phyloP scores from a whole-genome alignment of 2,888 invertebrate species.

The Drosophila lacicola region DNA sequence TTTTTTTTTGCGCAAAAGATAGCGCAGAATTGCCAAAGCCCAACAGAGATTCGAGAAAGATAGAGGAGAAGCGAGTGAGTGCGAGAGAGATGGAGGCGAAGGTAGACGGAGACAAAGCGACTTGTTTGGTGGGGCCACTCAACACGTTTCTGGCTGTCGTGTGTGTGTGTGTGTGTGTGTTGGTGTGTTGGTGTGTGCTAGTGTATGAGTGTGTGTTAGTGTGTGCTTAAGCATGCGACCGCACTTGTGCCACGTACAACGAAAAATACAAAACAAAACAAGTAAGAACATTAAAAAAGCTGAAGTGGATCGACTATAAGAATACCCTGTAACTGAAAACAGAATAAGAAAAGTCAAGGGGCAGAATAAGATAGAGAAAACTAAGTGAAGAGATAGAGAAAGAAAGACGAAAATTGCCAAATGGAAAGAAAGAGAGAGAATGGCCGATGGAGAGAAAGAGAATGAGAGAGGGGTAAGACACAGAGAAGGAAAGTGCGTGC shows the following conservation, averaged over 20 bases:
- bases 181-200: slow-evolving; percentile 25
- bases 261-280: slow-evolving; percentile 54
- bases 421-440: not conserved
- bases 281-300: slow-evolving; percentile 38
- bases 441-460: too few relatives aligned
- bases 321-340: slow-evolving; percentile 37
- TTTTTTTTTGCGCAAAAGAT: slow-evolving; percentile 29
- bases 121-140: slow-evolving; percentile 72
- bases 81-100: slow-evolving; percentile 26
- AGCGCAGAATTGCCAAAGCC: slow-evolving; percentile 42
- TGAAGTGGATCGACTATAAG: not conserved
- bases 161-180: slow-evolving; percentile 32
- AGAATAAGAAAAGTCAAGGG: not conserved
- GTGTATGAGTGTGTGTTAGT: slow-evolving; percentile 46
- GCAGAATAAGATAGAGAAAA: not conserved
- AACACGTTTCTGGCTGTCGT: slow-evolving; percentile 69
- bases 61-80: slow-evolving; percentile 38
- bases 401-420: not conserved
- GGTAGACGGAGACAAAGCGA: slow-evolving; percentile 55
- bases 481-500: too few relatives aligned
- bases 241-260: slow-evolving; percentile 80
- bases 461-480: too few relatives aligned
- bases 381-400: not conserved
- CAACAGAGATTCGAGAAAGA: slow-evolving; percentile 42
- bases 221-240: slow-evolving; percentile 79